phyloP scores from a whole-genome alignment of 2,113 vertebrate species.

The Xiphorhynchus elegans region DNA sequence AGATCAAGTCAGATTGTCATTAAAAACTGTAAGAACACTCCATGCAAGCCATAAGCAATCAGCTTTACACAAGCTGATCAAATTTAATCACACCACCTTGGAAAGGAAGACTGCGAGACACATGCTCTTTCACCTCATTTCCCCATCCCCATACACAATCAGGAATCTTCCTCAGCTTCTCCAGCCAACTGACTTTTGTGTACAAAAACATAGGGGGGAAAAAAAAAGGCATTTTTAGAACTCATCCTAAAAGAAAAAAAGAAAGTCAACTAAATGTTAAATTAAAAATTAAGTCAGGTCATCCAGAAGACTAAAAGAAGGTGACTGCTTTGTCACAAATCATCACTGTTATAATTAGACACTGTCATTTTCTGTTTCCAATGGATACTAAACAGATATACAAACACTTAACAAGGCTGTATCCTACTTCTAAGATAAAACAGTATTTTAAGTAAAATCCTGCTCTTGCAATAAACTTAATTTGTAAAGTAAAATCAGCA shows the following conservation, averaged over 20 bases:
- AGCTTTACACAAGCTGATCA: constrained; percentile 65
- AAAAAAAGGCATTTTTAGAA: constrained; percentile 32
- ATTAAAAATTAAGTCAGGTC: background rate
- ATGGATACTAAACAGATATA: background rate
- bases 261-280: background rate
- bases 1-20: background rate
- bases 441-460: background rate
- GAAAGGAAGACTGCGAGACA: constrained; percentile 73
- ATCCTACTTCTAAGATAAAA: background rate
- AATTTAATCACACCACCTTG: constrained; percentile 80
- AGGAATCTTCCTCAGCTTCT: constrained; percentile 85
- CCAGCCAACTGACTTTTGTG: constrained; percentile 80
- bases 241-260: background rate
- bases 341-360: background rate
- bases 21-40: constrained; percentile 41
- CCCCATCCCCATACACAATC: constrained; percentile 82
- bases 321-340: background rate
- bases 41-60: constrained; percentile 63
- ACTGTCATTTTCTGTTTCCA: background rate
- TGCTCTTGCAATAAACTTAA: background rate
- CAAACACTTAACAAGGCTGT: background rate
- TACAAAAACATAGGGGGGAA: constrained; percentile 30
- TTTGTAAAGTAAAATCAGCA: background rate
- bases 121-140: constrained; percentile 77
- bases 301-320: background rate